These are phyloP conservation scores for Phenganax subtilis DNA, from an alignment of 92 coral and sea anemone species.

Conservation along the genomic window DNA sequence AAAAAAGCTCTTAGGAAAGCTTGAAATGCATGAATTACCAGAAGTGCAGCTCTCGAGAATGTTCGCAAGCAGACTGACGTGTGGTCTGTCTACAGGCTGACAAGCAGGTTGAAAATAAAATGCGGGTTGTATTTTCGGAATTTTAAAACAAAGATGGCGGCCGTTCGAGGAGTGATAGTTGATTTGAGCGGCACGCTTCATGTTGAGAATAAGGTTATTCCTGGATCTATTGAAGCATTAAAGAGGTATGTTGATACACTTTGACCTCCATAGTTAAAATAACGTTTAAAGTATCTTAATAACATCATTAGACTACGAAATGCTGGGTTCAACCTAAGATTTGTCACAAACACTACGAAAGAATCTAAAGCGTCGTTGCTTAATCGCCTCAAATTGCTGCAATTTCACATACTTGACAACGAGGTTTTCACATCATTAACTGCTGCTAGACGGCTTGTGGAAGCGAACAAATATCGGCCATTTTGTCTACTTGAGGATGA, in stretches of 20 bases:
- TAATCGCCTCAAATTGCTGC: constrained; percentile 58
- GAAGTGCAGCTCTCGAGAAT: too few relatives aligned
- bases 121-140: constrained; percentile 6
- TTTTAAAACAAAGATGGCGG: constrained; percentile 65
- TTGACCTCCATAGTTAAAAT: too few relatives aligned
- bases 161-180: constrained; percentile 73
- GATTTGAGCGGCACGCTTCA: constrained; percentile 97
- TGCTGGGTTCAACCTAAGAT: constrained; percentile 70
- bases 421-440: constrained; percentile 94
- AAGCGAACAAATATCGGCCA: constrained; percentile 64
- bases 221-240: constrained; percentile 83
- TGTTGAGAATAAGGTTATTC: constrained; percentile 76
- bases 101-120: background rate
- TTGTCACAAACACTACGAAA: constrained; percentile 94
- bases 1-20: too few relatives aligned
- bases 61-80: too few relatives aligned
- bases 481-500: constrained; percentile 68
- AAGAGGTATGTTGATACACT: constrained; percentile 48
- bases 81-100: background rate
- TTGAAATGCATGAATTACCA: too few relatives aligned
- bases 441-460: constrained; percentile 74
- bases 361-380: constrained; percentile 78
- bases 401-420: constrained; percentile 67
- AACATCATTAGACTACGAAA: constrained; percentile 60
- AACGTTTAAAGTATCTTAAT: background rate